Conservation (phyloP, 2,797 vertebrate species). For the Pseudochirops cupreus region DNA sequence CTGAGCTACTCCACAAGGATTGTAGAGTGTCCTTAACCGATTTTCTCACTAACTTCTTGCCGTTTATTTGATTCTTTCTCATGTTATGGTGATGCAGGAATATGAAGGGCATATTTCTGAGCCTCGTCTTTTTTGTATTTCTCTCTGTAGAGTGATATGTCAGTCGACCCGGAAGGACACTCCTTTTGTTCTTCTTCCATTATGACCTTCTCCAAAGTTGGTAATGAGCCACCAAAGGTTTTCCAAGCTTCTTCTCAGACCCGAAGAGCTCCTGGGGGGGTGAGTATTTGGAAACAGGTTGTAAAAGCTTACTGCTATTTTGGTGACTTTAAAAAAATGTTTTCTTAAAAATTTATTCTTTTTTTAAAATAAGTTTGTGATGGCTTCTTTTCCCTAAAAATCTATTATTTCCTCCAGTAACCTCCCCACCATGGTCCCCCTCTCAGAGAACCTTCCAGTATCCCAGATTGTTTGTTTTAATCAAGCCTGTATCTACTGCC, state of each 20-base stretch:
- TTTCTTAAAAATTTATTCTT: background rate
- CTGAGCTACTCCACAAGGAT: background rate
- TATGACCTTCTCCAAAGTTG: constrained; percentile 94
- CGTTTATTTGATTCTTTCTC: constrained; percentile 41
- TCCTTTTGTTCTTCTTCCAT: constrained; percentile 95
- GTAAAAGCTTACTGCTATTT: background rate
- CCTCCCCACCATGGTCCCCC: background rate
- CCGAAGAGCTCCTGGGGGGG: constrained; percentile 93
- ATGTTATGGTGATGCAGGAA: constrained; percentile 8
- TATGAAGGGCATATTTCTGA: constrained; percentile 1
- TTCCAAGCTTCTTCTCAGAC: constrained; percentile 93
- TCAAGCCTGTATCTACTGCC: background rate
- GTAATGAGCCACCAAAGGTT: constrained; percentile 93
- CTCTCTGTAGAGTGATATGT: constrained; percentile 87
- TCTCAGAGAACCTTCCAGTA: background rate
- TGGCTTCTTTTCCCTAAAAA: background rate
- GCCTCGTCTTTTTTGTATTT: background rate
- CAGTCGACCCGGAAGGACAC: constrained; percentile 87
- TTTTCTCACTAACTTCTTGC: background rate
- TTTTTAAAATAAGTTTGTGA: background rate
- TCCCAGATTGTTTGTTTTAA: background rate
- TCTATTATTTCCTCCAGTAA: background rate
- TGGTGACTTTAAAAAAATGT: background rate
- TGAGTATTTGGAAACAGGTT: constrained; percentile 83
- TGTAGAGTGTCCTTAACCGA: background rate